These are phyloP conservation scores for Junco hyemalis DNA, from an alignment of 2,113 vertebrate genomes.

Conservation along the genomic window DNA sequence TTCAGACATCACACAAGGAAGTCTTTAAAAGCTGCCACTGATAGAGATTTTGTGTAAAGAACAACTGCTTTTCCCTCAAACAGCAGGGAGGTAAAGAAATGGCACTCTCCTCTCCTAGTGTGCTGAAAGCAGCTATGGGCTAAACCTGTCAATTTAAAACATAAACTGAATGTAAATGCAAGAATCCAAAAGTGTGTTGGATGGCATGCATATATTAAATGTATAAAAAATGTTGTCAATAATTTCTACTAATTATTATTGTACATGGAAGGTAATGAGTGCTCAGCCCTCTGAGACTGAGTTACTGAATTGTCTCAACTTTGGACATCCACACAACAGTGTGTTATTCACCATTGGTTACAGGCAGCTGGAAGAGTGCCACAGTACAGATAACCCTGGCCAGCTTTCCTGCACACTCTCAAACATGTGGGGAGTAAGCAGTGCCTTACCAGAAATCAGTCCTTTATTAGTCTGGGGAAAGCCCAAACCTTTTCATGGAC, in stretches of 20 bases:
- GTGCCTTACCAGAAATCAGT: not conserved
- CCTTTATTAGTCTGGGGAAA: not conserved
- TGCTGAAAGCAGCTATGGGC: not conserved
- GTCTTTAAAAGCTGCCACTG: constrained; percentile 13
- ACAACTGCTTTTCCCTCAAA: not conserved
- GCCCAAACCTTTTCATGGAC: not conserved
- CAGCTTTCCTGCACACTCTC: not conserved
- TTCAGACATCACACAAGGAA: not conserved
- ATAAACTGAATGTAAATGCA: not conserved
- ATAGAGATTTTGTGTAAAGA: not conserved
- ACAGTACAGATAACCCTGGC: not conserved
- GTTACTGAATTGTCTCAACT: not conserved
- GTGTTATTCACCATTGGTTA: not conserved
- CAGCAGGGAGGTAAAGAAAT: not conserved
- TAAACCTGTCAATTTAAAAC: not conserved
- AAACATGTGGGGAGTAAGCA: fast-evolving
- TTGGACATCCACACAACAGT: not conserved
- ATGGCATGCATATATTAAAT: not conserved
- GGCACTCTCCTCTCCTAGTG: not conserved
- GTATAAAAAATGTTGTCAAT: not conserved
- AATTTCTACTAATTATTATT: not conserved
- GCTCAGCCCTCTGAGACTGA: not conserved
- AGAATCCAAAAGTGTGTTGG: not conserved
- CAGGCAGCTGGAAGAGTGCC: not conserved
- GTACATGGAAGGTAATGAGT: not conserved